phyloP scores from a whole-genome alignment of 2,888 invertebrate species.

The Carabus problematicus region DNA sequence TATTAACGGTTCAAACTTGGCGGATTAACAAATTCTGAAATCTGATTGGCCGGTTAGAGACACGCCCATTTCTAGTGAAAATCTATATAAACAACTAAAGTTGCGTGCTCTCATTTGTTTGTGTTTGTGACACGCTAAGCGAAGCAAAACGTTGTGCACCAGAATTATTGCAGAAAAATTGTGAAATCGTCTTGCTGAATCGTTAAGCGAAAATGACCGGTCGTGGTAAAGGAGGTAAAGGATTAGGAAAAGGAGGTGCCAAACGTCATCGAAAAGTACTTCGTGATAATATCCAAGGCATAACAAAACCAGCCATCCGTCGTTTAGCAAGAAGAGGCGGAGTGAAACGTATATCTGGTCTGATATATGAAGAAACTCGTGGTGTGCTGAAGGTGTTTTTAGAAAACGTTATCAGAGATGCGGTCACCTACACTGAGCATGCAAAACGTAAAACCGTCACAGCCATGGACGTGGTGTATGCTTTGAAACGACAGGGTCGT shows the following conservation, averaged over 20 bases:
- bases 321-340: slow-evolving; percentile 76
- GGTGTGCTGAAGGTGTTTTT: slow-evolving; percentile 67
- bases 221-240: slow-evolving; percentile 81
- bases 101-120: too few relatives aligned
- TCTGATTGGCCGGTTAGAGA: too few relatives aligned
- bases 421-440: slow-evolving; percentile 87
- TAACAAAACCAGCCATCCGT: slow-evolving; percentile 80
- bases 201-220: slow-evolving; percentile 69
- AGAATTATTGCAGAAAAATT: too few relatives aligned
- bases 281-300: slow-evolving; percentile 81
- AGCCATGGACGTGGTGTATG: slow-evolving; percentile 86
- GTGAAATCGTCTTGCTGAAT: too few relatives aligned
- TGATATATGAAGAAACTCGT: slow-evolving; percentile 50
- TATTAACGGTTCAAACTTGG: too few relatives aligned
- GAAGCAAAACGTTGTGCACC: too few relatives aligned
- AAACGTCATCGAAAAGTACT: slow-evolving; percentile 84
- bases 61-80: too few relatives aligned
- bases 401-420: slow-evolving; percentile 83
- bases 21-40: too few relatives aligned
- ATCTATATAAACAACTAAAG: too few relatives aligned
- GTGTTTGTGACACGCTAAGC: too few relatives aligned
- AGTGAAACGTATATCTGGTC: slow-evolving; percentile 63
- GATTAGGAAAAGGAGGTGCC: slow-evolving; percentile 80
- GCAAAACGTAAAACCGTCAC: slow-evolving; percentile 86
- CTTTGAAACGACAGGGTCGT: slow-evolving; percentile 78